Base-by-base conservation (phyloP, 2,113 vertebrate species). In the Syngnathoides biaculeatus region DNA sequence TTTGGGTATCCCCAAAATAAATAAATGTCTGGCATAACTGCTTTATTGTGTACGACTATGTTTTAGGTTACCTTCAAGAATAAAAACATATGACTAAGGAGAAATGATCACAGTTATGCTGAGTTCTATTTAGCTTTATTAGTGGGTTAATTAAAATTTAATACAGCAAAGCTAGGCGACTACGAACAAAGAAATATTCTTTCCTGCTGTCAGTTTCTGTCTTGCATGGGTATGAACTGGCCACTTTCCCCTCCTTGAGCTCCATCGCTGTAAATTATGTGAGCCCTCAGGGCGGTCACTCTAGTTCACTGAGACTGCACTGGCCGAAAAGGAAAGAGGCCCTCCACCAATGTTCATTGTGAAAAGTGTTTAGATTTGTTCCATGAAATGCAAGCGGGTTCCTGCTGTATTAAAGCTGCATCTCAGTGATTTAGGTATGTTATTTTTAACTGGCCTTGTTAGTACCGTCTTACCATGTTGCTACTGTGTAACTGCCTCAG, bases 141-240 rank as follows among this genome's bases (percentile, higher is more conserved):
- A 69, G 78, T 80, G 79, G 67, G 72, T 77, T 80, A 48, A 82
- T 84, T 77, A 77, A 68, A 73, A 74, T 77, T 67, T 64, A 73
- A 87, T 81, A 57, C 22, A 80, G 77, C 77, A 85, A 67, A 73
- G 43, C 89, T 89, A 81, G 68, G 81, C 91, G 91, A 92, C 87
- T 91, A 77, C 62, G 68, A 71, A 84, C 67, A 88, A 43, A 53
- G 68, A 65, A 84, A 81, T 81, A 85, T 73, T 86, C 66, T 68
- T 83, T 74, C 62, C 78, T 78, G 22, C 63, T 74, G 74, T 86
- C 66, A 10, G 43, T 71, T 81, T 71, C 68, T 15, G 52, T 84
- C 74, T 84, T 81, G 87, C 83, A 87, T 78, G 84, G 88, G 84
- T 84, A 89, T 88, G 87, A 81, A 84, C 77, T 73, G 68, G 67